phyloP scores from a whole-genome alignment of 1,140 invertebrate species.

The Zaprionus africanus region DNA sequence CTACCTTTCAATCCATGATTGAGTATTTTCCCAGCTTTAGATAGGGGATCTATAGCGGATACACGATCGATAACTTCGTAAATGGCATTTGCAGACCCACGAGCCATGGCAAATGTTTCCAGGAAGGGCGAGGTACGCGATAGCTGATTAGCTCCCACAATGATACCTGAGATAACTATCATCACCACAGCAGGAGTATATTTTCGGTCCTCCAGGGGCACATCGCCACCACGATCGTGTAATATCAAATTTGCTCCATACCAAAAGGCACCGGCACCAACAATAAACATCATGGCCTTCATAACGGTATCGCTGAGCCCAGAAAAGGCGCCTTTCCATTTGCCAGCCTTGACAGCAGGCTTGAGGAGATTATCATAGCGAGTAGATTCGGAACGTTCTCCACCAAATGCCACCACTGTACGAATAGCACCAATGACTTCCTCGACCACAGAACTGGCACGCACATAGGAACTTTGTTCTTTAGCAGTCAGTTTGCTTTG shows the following conservation, averaged over 20 bases:
- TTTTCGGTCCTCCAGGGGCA: conserved; percentile 83
- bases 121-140: conserved; percentile 91
- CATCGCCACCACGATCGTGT: conserved; percentile 76
- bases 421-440: conserved; percentile 91
- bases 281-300: conserved; percentile 93
- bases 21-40: conserved; percentile 87
- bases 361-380: conserved; percentile 87
- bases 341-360: conserved; percentile 86
- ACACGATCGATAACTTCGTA: conserved; percentile 90
- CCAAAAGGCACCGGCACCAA: conserved; percentile 93
- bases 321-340: conserved; percentile 89
- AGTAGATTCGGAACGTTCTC: conserved; percentile 88
- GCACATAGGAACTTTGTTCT: conserved; percentile 90
- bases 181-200: conserved; percentile 90
- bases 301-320: conserved; percentile 91
- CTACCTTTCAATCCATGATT: conserved; percentile 87
- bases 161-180: conserved; percentile 91
- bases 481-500: conserved; percentile 87
- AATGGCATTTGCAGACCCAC: conserved; percentile 91
- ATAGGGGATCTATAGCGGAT: conserved; percentile 89
- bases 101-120: conserved; percentile 89
- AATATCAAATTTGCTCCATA: conserved; percentile 91
- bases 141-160: conserved; percentile 92
- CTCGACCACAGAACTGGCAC: conserved; percentile 90
- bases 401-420: conserved; percentile 93